Evolutionary conservation across 2,888 invertebrate genomes (phyloP), one percentile per base, ranked within the genome.

Genomic region (Oscheius sp.): DNA sequence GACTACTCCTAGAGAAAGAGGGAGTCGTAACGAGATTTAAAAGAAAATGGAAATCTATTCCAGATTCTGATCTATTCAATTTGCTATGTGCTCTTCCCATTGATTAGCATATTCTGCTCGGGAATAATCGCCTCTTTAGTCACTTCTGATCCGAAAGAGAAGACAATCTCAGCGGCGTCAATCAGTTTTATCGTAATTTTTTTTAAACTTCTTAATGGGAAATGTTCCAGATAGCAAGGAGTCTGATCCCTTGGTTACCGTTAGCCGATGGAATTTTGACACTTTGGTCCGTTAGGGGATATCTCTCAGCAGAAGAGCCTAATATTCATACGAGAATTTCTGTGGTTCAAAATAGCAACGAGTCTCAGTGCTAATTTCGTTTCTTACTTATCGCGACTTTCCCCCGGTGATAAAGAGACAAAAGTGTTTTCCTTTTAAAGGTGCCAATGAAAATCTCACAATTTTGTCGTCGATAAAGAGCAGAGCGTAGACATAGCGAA

Each of bases 381-480:
- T 33, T 53, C n/a, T 31, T 53, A 33, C 31, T 53, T 29, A 12
- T n/a, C 29, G 8, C 31, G 17, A 15, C n/a, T 3, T 33, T 50
- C 10, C 20, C 50, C 17, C 50, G 50, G 3, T 23, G 15, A 52
- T 12, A 20, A 52, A n/a, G n/a, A n/a, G n/a, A n/a, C n/a, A n/a
- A n/a, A n/a, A n/a, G n/a, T n/a, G n/a, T n/a, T n/a, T n/a, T n/a
- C n/a, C n/a, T n/a, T n/a, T n/a, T n/a, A n/a, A n/a, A n/a, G n/a
- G n/a, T n/a, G n/a, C n/a, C n/a, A 8, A 27, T n/a, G 6, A 8
- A 52, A 25, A 23, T 70, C 76, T 79, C 46, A 83, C 81, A 33
- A 78, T 82, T 68, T 80, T 80, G 20, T 65, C 61, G 61, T 82
- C 82, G 52, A 72, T 70, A 27, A 72, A 72, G 20, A 72, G 72